Conservation (phyloP, 2,888 invertebrate genomes). For the Ischnus inquisitorius region DNA sequence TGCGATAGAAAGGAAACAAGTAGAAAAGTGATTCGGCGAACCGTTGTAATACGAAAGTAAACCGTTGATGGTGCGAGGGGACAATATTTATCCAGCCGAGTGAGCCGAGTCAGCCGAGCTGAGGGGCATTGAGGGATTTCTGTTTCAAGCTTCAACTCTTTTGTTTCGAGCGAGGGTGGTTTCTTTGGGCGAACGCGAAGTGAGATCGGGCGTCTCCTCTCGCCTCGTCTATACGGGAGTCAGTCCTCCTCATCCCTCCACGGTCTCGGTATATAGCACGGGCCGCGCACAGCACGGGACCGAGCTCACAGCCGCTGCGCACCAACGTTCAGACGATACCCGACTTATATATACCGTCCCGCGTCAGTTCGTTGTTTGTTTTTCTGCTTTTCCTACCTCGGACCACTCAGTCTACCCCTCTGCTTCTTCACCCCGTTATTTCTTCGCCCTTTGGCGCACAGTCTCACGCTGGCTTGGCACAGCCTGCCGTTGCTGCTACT, state of each 20-base stretch:
- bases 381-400: conserved; percentile 66
- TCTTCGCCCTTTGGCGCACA: conserved; percentile 61
- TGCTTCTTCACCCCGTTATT: conserved; percentile 58
- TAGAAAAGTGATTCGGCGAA: conserved; percentile 69
- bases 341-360: conserved; percentile 28
- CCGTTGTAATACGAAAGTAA: conserved; percentile 72
- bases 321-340: conserved; percentile 40
- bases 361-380: conserved; percentile 67
- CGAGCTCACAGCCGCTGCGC: conserved; percentile 32
- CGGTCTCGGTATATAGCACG: conserved; percentile 23
- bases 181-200: conserved; percentile 64
- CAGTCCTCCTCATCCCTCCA: conserved; percentile 40
- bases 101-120: conserved; percentile 54
- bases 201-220: conserved; percentile 50
- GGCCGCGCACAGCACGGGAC: conserved; percentile 38
- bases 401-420: conserved; percentile 58
- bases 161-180: conserved; percentile 75
- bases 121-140: conserved; percentile 76
- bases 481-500: conserved; percentile 29
- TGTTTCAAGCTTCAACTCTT: conserved; percentile 75
- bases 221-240: conserved; percentile 58
- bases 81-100: conserved; percentile 73
- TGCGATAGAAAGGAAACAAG: conserved; percentile 52
- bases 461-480: conserved; percentile 56
- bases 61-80: conserved; percentile 70